Conservation (phyloP, 2,113 vertebrate genomes). For the Hyperopisus bebe region DNA sequence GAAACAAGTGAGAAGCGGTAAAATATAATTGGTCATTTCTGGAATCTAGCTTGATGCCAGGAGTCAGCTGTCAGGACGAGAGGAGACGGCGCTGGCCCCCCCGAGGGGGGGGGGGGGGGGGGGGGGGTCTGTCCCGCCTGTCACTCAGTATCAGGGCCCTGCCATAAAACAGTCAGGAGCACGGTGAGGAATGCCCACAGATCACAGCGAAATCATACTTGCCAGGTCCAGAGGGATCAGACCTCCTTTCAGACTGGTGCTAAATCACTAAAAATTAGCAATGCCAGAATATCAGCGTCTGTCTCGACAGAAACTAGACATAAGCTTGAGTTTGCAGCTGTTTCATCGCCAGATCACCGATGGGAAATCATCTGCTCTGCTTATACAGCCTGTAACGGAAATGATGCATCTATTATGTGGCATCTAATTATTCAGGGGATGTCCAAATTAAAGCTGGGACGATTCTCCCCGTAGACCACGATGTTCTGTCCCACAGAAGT, state of each 20-base stretch:
- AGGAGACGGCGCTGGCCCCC: neutral
- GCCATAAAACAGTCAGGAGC: neutral
- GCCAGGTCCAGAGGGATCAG: neutral
- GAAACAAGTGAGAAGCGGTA: neutral
- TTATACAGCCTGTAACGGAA: neutral
- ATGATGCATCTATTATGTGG: constrained; percentile 29
- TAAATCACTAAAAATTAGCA: neutral
- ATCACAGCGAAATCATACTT: neutral
- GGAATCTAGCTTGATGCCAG: neutral
- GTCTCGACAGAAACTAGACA: neutral
- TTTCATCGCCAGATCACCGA: neutral
- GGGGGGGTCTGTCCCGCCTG: neutral
- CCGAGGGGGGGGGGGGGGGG: too few species aligned
- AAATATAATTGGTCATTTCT: neutral
- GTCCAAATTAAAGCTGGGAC: constrained; percentile 33
- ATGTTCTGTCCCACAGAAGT: constrained; percentile 22
- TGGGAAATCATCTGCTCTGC: neutral
- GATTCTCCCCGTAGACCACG: constrained; percentile 31
- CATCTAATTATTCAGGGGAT: constrained; percentile 30
- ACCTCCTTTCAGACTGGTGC: neutral
- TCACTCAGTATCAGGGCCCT: neutral
- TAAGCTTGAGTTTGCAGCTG: neutral
- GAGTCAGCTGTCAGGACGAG: constrained; percentile 12
- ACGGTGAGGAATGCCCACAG: neutral
- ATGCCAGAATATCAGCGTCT: neutral